Evolutionary conservation across 2,113 vertebrate species (phyloP).

Genomic region (Limanda limanda): DNA sequence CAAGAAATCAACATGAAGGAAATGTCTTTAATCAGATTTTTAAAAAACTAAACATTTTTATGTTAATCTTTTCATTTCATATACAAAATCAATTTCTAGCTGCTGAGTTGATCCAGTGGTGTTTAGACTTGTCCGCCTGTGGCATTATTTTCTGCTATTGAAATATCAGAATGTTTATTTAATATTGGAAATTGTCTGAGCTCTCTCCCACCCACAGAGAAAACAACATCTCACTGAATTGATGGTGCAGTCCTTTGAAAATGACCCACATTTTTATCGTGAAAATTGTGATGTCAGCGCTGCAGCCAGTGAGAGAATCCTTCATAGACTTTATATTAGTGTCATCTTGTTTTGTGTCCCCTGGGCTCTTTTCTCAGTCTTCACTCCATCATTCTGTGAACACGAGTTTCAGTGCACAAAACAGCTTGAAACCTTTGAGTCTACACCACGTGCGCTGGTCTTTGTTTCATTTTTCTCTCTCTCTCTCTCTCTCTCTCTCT

Average conservation of each 20-base stretch:
- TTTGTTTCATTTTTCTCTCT: conserved; percentile 8
- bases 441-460: background rate
- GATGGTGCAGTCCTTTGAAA: conserved; percentile 15
- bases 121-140: background rate
- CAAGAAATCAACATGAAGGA: no score
- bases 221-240: conserved; percentile 4
- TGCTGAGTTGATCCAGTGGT: background rate
- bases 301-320: conserved; percentile 23
- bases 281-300: conserved; percentile 22
- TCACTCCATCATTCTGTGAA: conserved; percentile 42
- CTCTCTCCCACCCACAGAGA: background rate
- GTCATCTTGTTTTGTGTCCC: conserved; percentile 22
- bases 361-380: conserved; percentile 21
- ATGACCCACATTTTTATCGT: conserved; percentile 11
- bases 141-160: background rate
- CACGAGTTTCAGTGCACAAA: conserved; percentile 28
- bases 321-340: conserved; percentile 15
- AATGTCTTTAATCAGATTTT: no score
- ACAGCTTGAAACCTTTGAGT: conserved; percentile 13
- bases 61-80: no score
- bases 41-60: no score
- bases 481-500: conserved; percentile 50
- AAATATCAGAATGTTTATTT: background rate
- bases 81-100: no score
- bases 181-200: background rate